A percentile compares a stretch with the other conserved stretches of the same genome.
Evolutionary conservation across 2,797 vertebrate species (phyloP).

Genomic region (Distichodus sexfasciatus): DNA sequence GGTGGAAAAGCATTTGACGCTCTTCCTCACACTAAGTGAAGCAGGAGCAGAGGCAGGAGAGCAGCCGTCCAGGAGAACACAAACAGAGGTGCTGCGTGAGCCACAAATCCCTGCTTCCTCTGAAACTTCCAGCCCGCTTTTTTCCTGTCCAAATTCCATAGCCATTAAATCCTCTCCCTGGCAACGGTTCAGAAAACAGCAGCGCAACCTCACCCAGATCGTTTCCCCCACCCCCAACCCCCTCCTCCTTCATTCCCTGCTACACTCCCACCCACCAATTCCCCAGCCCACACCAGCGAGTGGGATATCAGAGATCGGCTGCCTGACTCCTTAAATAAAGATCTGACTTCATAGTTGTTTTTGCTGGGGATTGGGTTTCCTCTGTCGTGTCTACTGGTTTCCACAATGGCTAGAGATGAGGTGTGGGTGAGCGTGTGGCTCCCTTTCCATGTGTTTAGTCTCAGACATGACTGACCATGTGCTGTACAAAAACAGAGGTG

Average conservation of each 20-base stretch:
- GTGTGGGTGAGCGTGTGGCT: slow-evolving; percentile 53
- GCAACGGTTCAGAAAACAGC: slow-evolving; percentile 80
- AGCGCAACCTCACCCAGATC: slow-evolving; percentile 67
- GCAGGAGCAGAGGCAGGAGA: slow-evolving; percentile 60
- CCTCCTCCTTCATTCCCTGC: neutral
- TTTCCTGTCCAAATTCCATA: slow-evolving; percentile 94
- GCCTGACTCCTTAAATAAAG: slow-evolving; percentile 78
- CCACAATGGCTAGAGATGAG: slow-evolving; percentile 65
- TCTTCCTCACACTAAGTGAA: slow-evolving; percentile 69
- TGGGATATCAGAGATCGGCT: slow-evolving; percentile 72
- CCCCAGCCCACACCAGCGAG: slow-evolving; percentile 65
- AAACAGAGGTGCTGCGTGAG: slow-evolving; percentile 84
- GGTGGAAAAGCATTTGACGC: slow-evolving; percentile 77
- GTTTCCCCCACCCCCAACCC: slow-evolving; percentile 4
- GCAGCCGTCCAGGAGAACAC: slow-evolving; percentile 74
- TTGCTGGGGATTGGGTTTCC: slow-evolving; percentile 73
- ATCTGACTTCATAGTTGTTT: slow-evolving; percentile 78
- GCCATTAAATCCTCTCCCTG: slow-evolving; percentile 97
- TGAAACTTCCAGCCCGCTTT: slow-evolving; percentile 86
- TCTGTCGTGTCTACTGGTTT: slow-evolving; percentile 72
- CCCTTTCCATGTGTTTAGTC: slow-evolving; percentile 41
- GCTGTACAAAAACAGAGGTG: slow-evolving; percentile 51
- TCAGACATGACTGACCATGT: slow-evolving; percentile 58
- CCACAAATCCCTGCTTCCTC: slow-evolving; percentile 86
- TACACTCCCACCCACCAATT: neutral